Conservation (phyloP, 2,797 vertebrate genomes). For the Pangasius larnaudii region DNA sequence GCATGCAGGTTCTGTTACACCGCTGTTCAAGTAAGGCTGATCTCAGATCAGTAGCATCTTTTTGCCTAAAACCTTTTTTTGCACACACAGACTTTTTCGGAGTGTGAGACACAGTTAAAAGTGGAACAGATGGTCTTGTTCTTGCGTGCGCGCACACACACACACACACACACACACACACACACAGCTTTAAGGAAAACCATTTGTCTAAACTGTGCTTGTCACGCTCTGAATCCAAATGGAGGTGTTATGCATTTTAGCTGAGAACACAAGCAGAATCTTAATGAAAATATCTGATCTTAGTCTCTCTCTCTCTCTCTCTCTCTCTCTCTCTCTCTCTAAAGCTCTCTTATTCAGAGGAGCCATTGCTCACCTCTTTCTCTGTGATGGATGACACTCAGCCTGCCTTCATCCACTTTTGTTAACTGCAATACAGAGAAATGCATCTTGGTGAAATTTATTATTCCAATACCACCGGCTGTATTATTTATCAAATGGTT, state of each 20-base stretch:
- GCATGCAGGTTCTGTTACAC: neutral
- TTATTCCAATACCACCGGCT: neutral
- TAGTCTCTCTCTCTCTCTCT: neutral
- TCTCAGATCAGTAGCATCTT: neutral
- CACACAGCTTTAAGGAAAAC: conserved; percentile 61
- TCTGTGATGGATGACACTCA: conserved; percentile 2
- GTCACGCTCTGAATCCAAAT: conserved; percentile 67
- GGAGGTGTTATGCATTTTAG: conserved; percentile 50
- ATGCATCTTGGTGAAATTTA: conserved; percentile 5
- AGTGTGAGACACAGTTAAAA: conserved; percentile 64
- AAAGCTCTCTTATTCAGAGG: neutral
- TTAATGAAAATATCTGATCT: conserved; percentile 27
- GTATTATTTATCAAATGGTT: neutral
- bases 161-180: neutral
- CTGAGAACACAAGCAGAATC: conserved; percentile 26
- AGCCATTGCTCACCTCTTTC: conserved; percentile 7
- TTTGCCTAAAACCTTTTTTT: conserved; percentile 58
- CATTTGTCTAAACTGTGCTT: conserved; percentile 63
- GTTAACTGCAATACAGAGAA: conserved; percentile 10
- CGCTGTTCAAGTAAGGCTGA: neutral
- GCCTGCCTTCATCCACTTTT: neutral
- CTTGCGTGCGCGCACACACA: conserved; percentile 30
- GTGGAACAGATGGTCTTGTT: conserved; percentile 66
- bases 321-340: neutral
- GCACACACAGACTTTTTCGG: conserved; percentile 62